These are phyloP conservation scores for Platynereis dumerilii DNA, from an alignment of 2,888 invertebrate genomes.

Conservation along the genomic window DNA sequence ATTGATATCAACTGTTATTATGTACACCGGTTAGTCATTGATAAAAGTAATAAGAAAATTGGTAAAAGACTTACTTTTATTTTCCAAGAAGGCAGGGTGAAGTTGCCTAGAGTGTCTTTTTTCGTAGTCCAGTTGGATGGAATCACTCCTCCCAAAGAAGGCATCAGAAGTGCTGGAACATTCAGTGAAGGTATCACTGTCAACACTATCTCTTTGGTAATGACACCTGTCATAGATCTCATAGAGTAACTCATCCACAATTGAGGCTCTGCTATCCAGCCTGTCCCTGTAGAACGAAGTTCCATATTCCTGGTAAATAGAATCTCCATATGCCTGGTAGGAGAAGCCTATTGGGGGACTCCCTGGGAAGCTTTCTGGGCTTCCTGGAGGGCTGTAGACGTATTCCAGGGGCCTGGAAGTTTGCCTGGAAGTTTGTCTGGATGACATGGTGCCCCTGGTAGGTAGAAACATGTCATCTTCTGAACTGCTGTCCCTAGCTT, in stretches of 20 bases:
- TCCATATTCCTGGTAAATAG: conserved; percentile 1
- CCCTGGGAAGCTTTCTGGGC: no score
- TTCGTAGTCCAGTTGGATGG: conserved; percentile 34
- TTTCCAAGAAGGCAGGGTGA: conserved; percentile 47
- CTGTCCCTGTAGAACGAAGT: background rate
- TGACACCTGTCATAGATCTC: conserved; percentile 61
- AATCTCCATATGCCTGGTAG: no score
- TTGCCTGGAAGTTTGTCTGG: background rate
- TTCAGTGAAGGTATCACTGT: conserved; percentile 62
- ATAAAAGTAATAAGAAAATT: no score
- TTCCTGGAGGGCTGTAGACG: no score
- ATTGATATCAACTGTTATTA: no score
- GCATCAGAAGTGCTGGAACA: conserved; percentile 59
- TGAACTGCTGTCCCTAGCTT: no score
- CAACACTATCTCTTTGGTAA: conserved; percentile 52
- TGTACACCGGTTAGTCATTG: no score
- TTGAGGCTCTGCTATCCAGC: conserved; percentile 38
- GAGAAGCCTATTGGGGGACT: no score
- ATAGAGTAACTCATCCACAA: conserved; percentile 59
- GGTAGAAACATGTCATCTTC: no score
- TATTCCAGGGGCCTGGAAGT: no score
- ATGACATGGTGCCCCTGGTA: background rate
- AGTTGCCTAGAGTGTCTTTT: conserved; percentile 43
- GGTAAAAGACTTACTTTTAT: conserved; percentile 54
- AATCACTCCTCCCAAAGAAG: conserved; percentile 35